These are phyloP conservation scores for Griposia aprilina DNA, from an alignment of 2,888 invertebrate species.

Conservation along the genomic window DNA sequence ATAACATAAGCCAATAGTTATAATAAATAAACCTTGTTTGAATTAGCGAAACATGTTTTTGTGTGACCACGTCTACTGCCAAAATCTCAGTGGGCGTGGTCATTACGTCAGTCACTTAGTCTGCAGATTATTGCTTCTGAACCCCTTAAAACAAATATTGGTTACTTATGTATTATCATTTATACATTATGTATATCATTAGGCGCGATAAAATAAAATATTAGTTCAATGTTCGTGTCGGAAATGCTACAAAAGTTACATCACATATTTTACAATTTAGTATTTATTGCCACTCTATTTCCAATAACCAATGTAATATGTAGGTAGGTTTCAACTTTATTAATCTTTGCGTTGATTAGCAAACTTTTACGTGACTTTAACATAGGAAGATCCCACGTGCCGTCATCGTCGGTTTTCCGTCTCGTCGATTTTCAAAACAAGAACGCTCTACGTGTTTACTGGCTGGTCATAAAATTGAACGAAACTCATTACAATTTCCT, in stretches of 20 bases:
- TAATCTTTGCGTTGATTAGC: constrained; percentile 19
- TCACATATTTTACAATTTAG: constrained; percentile 19
- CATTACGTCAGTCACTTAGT: constrained; percentile 50
- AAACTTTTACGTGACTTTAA: constrained; percentile 55
- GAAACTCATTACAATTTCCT: constrained; percentile 49
- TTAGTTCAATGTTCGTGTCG: neutral
- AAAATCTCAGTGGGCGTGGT: constrained; percentile 57
- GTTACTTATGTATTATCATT: neutral
- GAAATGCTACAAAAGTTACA: neutral
- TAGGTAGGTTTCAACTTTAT: neutral
- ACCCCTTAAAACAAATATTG: constrained; percentile 28
- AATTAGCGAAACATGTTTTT: constrained; percentile 54
- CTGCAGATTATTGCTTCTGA: constrained; percentile 30
- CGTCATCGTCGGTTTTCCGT: constrained; percentile 21
- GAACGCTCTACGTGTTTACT: constrained; percentile 53
- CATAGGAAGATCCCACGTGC: constrained; percentile 30
- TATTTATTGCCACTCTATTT: constrained; percentile 20
- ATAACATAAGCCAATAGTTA: neutral
- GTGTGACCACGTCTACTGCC: constrained; percentile 31
- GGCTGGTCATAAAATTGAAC: constrained; percentile 45
- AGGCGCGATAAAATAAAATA: constrained; percentile 3
- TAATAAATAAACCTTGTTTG: constrained; percentile 31
- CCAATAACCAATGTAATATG: constrained; percentile 12
- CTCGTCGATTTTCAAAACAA: constrained; percentile 39
- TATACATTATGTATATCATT: neutral